Evolutionary conservation across 2,113 vertebrate genomes (phyloP), one percentile per base, ranked within the genome.

Genomic region (Canis aureus): DNA sequence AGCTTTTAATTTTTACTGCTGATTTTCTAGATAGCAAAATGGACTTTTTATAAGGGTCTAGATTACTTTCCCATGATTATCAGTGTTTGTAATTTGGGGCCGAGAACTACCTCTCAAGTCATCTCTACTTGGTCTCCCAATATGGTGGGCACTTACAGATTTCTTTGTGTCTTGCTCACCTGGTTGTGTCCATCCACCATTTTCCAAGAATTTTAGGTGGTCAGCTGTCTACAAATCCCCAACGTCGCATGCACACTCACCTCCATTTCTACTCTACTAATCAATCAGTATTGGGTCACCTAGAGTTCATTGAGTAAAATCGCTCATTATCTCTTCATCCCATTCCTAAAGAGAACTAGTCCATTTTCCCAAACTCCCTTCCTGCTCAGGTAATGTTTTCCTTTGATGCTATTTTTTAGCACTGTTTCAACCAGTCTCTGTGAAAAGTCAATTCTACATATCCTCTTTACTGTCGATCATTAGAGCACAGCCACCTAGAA

Each of bases 391-490:
- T 83, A 73, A 83, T 73, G 79, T 85, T 96, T 92, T 92, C 78
- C 57, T 98, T 97, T 96, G 97, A 98, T 96, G 53, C 90, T 97
- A 49, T 71, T 73, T 94, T 97, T 93, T 35, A 95, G 94, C 90
- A 69, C 80, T 85, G 94, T 96, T 98, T 97, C 90, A 96, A 79
- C 93, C 71, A n/a, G 90, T 86, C 60, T 93, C 92, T 96, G 73
- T 81, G 94, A 93, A 94, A 96, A 97, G 95, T 97, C 97, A 94
- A 76, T 96, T 98, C 96, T 97, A 85, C 94, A 85, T 96, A 95
- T 78, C 97, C 94, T 95, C 94, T 98, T 89, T 85, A 86, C 83
- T 82, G 87, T 88, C 19, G n/a, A 79, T 97, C 97, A 94, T 97
- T 97, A 97, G 94, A 94, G 97, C 51, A n/a, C 90, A 96, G 95